A percentile compares a stretch with the other conserved stretches of the same genome.
phyloP scores from a whole-genome alignment of 2,797 vertebrate genomes.

The Rhinichthys osculus region DNA sequence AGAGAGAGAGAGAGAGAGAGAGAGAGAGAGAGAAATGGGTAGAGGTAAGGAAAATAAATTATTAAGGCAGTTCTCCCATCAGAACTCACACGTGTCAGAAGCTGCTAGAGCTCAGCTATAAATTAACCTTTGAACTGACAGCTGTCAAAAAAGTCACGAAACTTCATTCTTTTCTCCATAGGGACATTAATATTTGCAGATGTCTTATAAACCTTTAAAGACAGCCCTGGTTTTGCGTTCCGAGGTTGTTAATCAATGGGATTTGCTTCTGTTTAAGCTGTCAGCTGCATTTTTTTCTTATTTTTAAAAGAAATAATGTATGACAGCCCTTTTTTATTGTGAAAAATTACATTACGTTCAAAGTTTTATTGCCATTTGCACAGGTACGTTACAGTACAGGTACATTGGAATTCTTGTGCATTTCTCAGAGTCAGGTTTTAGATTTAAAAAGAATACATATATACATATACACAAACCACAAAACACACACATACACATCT shows the following conservation, averaged over 20 bases:
- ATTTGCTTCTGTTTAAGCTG: background rate
- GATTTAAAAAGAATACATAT: too few relatives aligned
- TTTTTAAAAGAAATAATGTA: background rate
- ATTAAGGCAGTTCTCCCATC: background rate
- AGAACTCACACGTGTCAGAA: background rate
- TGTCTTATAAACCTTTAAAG: background rate
- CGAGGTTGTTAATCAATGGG: background rate
- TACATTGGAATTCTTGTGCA: too few relatives aligned
- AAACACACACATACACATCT: too few relatives aligned
- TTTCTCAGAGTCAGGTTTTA: too few relatives aligned
- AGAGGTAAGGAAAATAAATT: background rate
- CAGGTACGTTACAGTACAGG: too few relatives aligned
- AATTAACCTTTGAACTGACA: background rate
- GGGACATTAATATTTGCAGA: too few relatives aligned
- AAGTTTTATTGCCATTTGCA: too few relatives aligned
- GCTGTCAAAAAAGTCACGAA: background rate
- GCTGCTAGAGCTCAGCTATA: background rate
- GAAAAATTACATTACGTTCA: background rate
- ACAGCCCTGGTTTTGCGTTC: background rate
- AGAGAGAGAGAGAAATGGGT: background rate
- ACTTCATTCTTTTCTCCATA: background rate
- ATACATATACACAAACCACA: too few relatives aligned
- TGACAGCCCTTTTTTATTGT: background rate
- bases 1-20: too few relatives aligned
- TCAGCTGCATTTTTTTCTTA: background rate